Percentiles rank a stretch among this genome's conserved stretches.
These are phyloP conservation scores for Crypturellus undulatus DNA, from an alignment of 2,113 vertebrate genomes.

Conservation along the genomic window DNA sequence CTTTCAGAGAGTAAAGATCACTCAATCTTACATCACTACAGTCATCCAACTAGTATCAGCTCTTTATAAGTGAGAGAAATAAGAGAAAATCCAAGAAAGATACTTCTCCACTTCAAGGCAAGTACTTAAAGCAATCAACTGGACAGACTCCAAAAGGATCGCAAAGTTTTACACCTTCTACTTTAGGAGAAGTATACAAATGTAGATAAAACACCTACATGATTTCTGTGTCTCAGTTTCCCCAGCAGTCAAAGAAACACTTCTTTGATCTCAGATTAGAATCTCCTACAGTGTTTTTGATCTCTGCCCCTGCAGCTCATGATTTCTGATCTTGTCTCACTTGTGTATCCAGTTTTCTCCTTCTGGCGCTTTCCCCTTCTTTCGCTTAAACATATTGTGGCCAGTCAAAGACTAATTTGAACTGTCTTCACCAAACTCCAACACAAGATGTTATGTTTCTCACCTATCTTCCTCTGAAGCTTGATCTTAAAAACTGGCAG, in stretches of 20 bases:
- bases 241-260: slow-evolving; percentile 37
- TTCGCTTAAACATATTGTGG: neutral
- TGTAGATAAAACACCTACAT: slow-evolving; percentile 45
- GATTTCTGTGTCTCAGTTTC: slow-evolving; percentile 42
- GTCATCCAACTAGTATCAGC: neutral
- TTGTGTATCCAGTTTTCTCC: slow-evolving; percentile 45
- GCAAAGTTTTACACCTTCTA: neutral
- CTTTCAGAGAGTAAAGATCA: neutral
- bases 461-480: neutral
- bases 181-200: slow-evolving; percentile 12
- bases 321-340: neutral
- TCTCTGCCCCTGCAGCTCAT: slow-evolving; percentile 29
- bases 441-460: neutral
- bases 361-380: neutral
- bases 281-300: slow-evolving; percentile 10
- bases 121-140: neutral
- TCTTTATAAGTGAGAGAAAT: accelerated
- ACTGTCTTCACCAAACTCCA: neutral
- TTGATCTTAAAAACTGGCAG: neutral
- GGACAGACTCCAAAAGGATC: neutral
- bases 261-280: slow-evolving; percentile 63
- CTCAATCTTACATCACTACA: neutral
- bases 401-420: neutral
- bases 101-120: neutral
- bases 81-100: neutral